Conservation (phyloP, 2,888 invertebrate species). For the Hirtodrosophila duncani region DNA sequence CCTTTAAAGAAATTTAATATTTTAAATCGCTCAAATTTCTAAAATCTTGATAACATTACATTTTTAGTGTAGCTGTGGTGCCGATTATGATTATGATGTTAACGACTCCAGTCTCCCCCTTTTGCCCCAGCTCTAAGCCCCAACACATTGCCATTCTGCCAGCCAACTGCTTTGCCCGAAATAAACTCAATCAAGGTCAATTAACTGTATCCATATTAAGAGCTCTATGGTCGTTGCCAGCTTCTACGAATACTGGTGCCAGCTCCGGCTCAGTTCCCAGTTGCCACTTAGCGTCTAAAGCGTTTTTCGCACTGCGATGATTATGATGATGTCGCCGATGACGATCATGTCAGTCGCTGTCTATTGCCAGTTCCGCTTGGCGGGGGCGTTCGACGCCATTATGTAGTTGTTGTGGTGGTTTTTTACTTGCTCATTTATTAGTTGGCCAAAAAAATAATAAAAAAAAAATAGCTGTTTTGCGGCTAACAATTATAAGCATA, state of each 20-base stretch:
- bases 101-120: conserved; percentile 3
- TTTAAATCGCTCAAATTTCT: no score
- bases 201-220: conserved; percentile 75
- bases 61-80: no score
- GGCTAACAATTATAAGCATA: conserved; percentile 18
- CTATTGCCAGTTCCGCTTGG: conserved; percentile 52
- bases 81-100: no score
- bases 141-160: no score
- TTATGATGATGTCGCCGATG: conserved; percentile 13
- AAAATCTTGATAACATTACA: no score
- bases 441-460: conserved; percentile 36
- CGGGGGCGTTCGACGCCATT: conserved; percentile 43
- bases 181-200: conserved; percentile 75
- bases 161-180: conserved; percentile 37
- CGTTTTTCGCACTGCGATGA: conserved; percentile 54
- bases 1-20: no score
- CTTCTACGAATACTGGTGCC: not conserved
- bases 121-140: no score
- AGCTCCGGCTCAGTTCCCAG: conserved; percentile 20
- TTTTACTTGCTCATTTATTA: conserved; percentile 39
- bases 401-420: conserved; percentile 14
- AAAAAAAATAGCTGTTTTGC: conserved; percentile 34
- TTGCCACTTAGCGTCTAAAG: conserved; percentile 20
- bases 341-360: conserved; percentile 4
- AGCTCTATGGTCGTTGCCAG: conserved; percentile 23